These are phyloP conservation scores for Eurosta solidaginis DNA, from an alignment of 1,140 invertebrate genomes.

Conservation along the genomic window DNA sequence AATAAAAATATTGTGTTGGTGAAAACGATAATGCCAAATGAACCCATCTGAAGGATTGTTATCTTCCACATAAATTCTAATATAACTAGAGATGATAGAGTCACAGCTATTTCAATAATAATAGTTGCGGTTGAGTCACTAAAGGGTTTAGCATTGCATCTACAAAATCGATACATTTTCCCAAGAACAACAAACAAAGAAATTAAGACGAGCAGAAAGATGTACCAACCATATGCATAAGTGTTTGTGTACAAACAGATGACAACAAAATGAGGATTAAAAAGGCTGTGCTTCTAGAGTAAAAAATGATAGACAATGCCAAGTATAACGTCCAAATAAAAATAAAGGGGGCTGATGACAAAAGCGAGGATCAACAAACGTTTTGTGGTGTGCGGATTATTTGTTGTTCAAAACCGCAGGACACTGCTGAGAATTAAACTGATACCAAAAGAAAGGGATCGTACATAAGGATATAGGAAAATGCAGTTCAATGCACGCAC, in stretches of 20 bases:
- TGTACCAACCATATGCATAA: too few species aligned
- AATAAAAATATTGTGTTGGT: too few species aligned
- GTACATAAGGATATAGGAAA: not conserved
- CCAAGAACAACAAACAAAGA: too few species aligned
- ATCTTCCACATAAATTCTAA: too few species aligned
- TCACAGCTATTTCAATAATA: too few species aligned
- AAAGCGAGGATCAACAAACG: conserved; percentile 9
- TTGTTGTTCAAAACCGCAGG: conserved; percentile 8
- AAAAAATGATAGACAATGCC: not conserved
- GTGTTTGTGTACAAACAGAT: conserved; percentile 4
- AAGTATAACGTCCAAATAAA: not conserved
- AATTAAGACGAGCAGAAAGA: not conserved
- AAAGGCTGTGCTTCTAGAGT: not conserved
- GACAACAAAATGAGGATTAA: conserved; percentile 16
- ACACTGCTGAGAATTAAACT: not conserved
- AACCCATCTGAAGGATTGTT: too few species aligned
- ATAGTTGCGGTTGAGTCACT: too few species aligned
- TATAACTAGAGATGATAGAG: too few species aligned
- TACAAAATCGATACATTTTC: too few species aligned
- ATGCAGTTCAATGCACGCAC: not conserved
- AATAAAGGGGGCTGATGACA: not conserved
- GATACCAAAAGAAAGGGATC: not conserved
- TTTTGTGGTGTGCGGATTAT: conserved; percentile 6
- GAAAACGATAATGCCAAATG: too few species aligned
- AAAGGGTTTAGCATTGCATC: too few species aligned